These are phyloP conservation scores for Lycaon pictus DNA, from an alignment of 2,113 vertebrate genomes.

Conservation along the genomic window DNA sequence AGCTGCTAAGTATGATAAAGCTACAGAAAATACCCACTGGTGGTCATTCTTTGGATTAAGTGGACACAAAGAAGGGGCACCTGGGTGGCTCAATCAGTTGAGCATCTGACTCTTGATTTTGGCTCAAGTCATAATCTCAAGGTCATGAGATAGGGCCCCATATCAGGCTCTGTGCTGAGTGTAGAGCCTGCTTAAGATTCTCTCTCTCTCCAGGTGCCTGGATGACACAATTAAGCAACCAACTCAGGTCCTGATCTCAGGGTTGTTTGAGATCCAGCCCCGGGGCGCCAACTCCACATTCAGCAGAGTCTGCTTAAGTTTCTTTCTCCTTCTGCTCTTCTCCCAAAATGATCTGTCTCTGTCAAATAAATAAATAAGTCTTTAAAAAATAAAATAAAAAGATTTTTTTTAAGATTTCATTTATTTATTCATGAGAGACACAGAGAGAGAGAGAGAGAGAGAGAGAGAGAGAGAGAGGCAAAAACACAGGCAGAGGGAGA, in stretches of 20 bases:
- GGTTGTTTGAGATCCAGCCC: background rate
- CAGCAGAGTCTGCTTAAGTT: background rate
- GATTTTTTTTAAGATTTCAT: no score
- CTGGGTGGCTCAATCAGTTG: background rate
- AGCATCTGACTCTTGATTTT: background rate
- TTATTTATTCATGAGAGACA: no score
- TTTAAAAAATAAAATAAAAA: background rate
- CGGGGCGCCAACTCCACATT: background rate
- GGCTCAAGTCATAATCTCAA: background rate
- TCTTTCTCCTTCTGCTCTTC: background rate
- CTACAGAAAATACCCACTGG: constrained; percentile 59
- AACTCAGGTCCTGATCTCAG: background rate
- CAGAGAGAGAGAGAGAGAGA: no score
- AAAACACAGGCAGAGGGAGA: no score
- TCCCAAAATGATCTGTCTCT: background rate
- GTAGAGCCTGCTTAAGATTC: background rate
- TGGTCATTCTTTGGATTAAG: constrained; percentile 34
- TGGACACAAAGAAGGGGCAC: background rate
- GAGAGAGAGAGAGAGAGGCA: no score
- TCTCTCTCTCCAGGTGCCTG: background rate
- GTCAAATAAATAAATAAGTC: background rate
- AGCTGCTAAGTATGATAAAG: constrained; percentile 55
- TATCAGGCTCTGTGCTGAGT: background rate
- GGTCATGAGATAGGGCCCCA: background rate
- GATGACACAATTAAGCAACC: background rate